A percentile compares a stretch with the other conserved stretches of the same genome.
These are phyloP conservation scores for Zapus hudsonius DNA, from an alignment of 2,113 vertebrate species.

Conservation along the genomic window DNA sequence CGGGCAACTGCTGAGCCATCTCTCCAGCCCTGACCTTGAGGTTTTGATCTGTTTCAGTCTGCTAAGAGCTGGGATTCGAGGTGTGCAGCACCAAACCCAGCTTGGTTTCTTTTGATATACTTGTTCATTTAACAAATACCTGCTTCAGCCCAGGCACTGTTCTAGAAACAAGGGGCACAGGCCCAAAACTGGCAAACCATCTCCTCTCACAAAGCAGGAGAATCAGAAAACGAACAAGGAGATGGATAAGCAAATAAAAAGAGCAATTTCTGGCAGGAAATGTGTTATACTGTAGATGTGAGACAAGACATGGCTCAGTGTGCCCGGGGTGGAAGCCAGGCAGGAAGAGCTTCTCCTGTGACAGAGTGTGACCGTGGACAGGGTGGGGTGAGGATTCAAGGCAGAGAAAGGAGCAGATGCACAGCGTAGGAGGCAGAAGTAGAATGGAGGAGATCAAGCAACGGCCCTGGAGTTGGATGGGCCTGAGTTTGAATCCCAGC, in stretches of 20 bases:
- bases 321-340: too few relatives aligned
- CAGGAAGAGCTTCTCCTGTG: not conserved
- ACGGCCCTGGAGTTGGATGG: not conserved
- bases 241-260: not conserved
- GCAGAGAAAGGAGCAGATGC: not conserved
- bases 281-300: not conserved
- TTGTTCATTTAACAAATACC: not conserved
- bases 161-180: not conserved
- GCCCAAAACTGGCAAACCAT: not conserved
- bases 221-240: not conserved
- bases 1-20: too few relatives aligned
- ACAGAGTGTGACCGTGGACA: not conserved
- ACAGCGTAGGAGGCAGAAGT: not conserved
- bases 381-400: not conserved
- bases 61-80: not conserved
- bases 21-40: not conserved
- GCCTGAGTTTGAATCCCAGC: not conserved
- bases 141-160: not conserved
- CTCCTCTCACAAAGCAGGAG: not conserved
- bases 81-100: not conserved
- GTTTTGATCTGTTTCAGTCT: not conserved
- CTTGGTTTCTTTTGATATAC: not conserved
- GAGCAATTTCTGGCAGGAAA: not conserved
- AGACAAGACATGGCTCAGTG: rapidly evolving
- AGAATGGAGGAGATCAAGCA: not conserved